Evolutionary conservation across 2,797 vertebrate species (phyloP), one percentile per base, ranked within the genome.

Genomic region (Xiphorhynchus erythropygius): DNA sequence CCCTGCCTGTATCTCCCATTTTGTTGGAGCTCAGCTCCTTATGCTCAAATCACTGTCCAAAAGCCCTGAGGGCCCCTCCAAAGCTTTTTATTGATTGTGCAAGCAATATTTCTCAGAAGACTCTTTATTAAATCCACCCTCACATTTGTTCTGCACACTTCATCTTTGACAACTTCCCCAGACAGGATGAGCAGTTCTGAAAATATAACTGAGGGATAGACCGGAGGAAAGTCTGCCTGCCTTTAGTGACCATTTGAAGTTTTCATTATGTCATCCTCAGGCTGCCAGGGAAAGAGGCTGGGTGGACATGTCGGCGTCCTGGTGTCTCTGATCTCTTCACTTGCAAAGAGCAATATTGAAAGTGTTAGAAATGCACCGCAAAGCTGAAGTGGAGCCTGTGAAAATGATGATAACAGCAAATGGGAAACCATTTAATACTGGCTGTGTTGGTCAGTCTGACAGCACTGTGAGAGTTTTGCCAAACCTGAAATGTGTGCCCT

Each of bases 381-480:
- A 93, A 94, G 84, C 80, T 85, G 84, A 90, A 92, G 75, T 10
- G 30, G 49, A 73, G 62, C 78, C 81, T 63, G 46, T 57, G 73
- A 88, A 96, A 97, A 96, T 77, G 87, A 91, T 93, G 91, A 95
- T 94, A 93, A 39, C 88, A 92, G 95, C 90, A 94, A 97, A 94
- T 7, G 32, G 78, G 50, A 89, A 87, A 53, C 23, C 84, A 65
- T 89, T 92, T 87, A 80, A 89, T 49, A 44, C 2, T 4, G 37
- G 68, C 35, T 18, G 81, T 28, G 64, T 28, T 90, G 91, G 84
- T 87, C 57, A 63, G 84, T 62, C 33, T 93, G 81, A 89, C 88
- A 92, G 90, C 50, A 21, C 59, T 32, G 63, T 2, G 25, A 91
- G 75, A 46, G 22, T 18, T 79, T 49, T 92, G 88, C 86, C 95